Base-by-base conservation (phyloP, 2,888 invertebrate genomes). In the Parnassius orleans region DNA sequence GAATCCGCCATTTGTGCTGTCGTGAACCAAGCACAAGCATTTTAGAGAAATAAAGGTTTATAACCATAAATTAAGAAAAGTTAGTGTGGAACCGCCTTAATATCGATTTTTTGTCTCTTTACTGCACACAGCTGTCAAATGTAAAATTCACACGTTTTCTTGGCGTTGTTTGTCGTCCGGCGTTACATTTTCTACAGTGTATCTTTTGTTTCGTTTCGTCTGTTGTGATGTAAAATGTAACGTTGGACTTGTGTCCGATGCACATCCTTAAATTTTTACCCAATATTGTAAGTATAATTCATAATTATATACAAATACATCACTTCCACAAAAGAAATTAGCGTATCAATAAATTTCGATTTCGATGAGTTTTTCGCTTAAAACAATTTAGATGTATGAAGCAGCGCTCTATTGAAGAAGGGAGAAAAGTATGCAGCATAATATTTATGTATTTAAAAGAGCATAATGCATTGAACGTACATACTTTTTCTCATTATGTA, bases 151-250 rank as follows among this genome's bases (percentile, higher is more conserved):
- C 89, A 89, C 90, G 90, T 90, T 90, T 90, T 88, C 88, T 86
- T 86, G 86, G 89, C 90, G 87, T 89, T 89, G 85, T 88, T 87
- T 88, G 84, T 83, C 82, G 81, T 81, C 87, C 89, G 89, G 90
- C 80, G 79, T 87, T 85, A 77, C 73, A 81, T 87, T 87, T 84
- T 79, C 76, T 79, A 76, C 77, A 83, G 72, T 83, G 83, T 80
- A 80, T 72, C 74, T 74, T 81, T 84, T 80, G 79, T 84, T 83
- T 83, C 72, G 79, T 84, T 83, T 83, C 72, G 68, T 77, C 77
- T 79, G 72, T 78, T 82, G 76, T 79, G 75, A 80, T 79, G 79
- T 88, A 86, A 87, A 87, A 87, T 86, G 86, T 86, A 82, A 83
- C 78, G 79, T 76, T 72, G 74, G 77, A 77, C 72, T 73, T 68